phyloP scores from a whole-genome alignment of 2,797 vertebrate species.

The Neosilurus mollespiculum region DNA sequence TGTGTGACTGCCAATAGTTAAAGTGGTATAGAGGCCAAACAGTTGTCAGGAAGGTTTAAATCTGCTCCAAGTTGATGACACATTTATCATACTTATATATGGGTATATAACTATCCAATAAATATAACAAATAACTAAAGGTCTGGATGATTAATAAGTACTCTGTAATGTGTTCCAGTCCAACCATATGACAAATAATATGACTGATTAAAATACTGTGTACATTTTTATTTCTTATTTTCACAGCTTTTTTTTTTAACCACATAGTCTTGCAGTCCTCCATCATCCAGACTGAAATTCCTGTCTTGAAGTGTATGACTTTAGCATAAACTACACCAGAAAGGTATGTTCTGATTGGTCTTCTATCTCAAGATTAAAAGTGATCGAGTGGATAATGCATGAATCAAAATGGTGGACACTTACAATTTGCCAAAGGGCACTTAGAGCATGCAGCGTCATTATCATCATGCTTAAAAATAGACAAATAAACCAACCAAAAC shows the following conservation, averaged over 20 bases:
- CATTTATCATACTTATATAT: neutral
- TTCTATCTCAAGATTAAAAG: too few relatives aligned
- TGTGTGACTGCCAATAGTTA: neutral
- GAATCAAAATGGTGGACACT: too few relatives aligned
- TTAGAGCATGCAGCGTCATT: too few relatives aligned
- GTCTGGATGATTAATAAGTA: neutral
- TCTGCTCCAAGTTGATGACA: neutral
- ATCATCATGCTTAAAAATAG: too few relatives aligned
- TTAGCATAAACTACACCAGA: too few relatives aligned
- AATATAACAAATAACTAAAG: neutral
- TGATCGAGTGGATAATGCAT: too few relatives aligned
- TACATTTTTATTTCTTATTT: neutral
- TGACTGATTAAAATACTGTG: neutral
- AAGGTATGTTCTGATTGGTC: too few relatives aligned
- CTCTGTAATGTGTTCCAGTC: neutral
- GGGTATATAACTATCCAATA: neutral
- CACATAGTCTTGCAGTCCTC: neutral
- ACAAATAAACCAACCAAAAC: too few relatives aligned
- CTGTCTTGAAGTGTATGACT: neutral
- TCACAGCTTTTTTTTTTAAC: neutral
- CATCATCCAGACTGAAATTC: neutral
- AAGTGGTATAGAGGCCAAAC: constrained; percentile 13
- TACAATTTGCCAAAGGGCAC: too few relatives aligned
- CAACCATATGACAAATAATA: neutral
- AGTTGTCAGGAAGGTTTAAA: constrained; percentile 17